These are phyloP conservation scores for Drosophila willistoni DNA, from an alignment of 1,140 invertebrate genomes.

Conservation along the genomic window DNA sequence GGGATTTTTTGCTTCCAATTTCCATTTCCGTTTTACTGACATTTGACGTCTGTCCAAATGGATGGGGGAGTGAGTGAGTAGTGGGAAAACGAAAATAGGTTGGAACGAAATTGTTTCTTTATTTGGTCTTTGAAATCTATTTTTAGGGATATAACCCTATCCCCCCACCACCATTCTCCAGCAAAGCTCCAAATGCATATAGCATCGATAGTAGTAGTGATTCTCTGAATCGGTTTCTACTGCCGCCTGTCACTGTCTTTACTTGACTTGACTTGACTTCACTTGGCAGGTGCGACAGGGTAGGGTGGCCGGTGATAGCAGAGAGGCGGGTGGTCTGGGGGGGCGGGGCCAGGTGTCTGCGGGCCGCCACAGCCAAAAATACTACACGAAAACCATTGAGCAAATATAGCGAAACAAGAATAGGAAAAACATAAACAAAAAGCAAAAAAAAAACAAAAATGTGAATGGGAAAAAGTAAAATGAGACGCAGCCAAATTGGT, in stretches of 20 bases:
- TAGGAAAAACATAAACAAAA: background rate
- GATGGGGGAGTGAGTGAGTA: too few relatives aligned
- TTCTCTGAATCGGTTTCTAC: slow-evolving; percentile 20
- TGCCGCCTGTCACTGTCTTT: slow-evolving; percentile 53
- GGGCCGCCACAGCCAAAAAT: slow-evolving; percentile 55
- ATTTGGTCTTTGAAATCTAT: slow-evolving; percentile 49
- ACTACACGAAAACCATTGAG: slow-evolving; percentile 58
- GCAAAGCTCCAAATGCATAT: slow-evolving; percentile 51
- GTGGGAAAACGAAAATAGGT: slow-evolving; percentile 41
- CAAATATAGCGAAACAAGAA: slow-evolving; percentile 44
- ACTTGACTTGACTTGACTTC: slow-evolving; percentile 17
- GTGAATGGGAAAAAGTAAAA: slow-evolving; percentile 37
- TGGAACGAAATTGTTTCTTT: slow-evolving; percentile 53
- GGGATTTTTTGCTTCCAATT: slow-evolving; percentile 12
- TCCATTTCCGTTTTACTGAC: slow-evolving; percentile 31
- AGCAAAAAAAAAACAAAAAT: background rate
- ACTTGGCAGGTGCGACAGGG: background rate
- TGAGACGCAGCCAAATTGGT: slow-evolving; percentile 59
- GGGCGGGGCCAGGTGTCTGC: slow-evolving; percentile 31
- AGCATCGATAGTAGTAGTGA: slow-evolving; percentile 13
- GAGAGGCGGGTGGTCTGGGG: background rate
- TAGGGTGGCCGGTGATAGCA: background rate
- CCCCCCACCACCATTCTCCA: background rate
- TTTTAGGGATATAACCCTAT: slow-evolving; percentile 20
- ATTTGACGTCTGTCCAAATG: slow-evolving; percentile 17